phyloP scores from a whole-genome alignment of 2,797 vertebrate species.

The Synanceia verrucosa region DNA sequence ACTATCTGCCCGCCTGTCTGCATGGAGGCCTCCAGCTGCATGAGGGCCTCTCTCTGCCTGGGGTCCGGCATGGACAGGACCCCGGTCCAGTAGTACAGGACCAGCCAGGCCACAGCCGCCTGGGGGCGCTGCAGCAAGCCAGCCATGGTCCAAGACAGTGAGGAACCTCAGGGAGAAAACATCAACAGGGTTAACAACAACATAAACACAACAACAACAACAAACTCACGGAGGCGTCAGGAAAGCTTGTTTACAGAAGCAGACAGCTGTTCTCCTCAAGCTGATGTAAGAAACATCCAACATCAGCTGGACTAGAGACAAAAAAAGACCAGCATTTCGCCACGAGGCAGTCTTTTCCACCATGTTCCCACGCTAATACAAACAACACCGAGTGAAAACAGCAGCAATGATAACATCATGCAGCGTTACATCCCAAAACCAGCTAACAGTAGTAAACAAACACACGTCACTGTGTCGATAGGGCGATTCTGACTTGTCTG shows the following conservation, averaged over 20 bases:
- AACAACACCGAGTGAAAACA: not conserved
- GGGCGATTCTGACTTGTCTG: too few relatives aligned
- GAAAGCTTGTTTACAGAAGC: not conserved
- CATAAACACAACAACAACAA: too few relatives aligned
- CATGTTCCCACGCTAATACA: not conserved
- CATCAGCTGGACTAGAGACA: not conserved
- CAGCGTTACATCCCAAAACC: not conserved
- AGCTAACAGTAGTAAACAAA: not conserved
- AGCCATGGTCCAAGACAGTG: slow-evolving; percentile 12
- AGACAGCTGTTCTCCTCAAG: not conserved
- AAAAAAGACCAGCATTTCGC: not conserved
- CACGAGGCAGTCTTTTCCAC: not conserved
- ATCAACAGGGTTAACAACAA: accelerated
- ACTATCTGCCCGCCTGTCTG: slow-evolving; percentile 81
- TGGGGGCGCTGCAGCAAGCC: slow-evolving; percentile 45
- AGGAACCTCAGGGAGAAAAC: not conserved
- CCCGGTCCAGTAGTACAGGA: slow-evolving; percentile 37
- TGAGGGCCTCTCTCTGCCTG: slow-evolving; percentile 69
- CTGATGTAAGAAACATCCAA: not conserved
- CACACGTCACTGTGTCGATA: not conserved
- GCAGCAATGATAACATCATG: accelerated
- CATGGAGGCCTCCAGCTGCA: slow-evolving; percentile 72
- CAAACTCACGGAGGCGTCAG: accelerated
- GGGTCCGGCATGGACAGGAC: slow-evolving; percentile 73
- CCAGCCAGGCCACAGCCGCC: slow-evolving; percentile 27